These are phyloP conservation scores for Poeciliopsis turrubarensis DNA, from an alignment of 2,113 vertebrate species.

Conservation along the genomic window DNA sequence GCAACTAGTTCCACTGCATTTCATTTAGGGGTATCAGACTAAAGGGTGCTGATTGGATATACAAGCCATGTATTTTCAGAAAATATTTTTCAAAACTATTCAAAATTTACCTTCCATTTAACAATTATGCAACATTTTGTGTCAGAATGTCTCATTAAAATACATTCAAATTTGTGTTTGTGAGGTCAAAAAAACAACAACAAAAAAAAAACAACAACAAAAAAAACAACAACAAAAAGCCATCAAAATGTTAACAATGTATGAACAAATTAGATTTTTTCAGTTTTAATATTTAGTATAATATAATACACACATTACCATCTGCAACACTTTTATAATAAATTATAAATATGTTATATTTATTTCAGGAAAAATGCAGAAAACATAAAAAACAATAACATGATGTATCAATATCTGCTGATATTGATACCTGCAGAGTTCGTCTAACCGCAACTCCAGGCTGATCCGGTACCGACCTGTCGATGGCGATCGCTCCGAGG, in stretches of 20 bases:
- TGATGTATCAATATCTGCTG: too few species aligned
- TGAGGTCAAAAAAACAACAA: background rate
- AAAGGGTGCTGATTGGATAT: too few species aligned
- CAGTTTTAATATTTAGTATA: background rate
- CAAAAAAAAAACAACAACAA: too few species aligned
- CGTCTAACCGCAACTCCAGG: background rate
- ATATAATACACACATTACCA: background rate
- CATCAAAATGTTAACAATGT: background rate
- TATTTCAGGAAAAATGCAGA: background rate
- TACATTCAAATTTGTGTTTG: background rate
- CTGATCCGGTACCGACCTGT: slow-evolving; percentile 84
- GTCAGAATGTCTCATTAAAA: background rate
- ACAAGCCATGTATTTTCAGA: too few species aligned
- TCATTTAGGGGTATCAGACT: too few species aligned
- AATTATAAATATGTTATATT: too few species aligned
- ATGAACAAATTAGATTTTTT: background rate
- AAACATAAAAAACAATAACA: background rate
- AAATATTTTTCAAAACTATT: too few species aligned
- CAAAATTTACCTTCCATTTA: too few species aligned
- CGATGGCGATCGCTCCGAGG: slow-evolving; percentile 93
- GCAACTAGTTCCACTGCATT: too few species aligned
- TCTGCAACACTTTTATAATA: too few species aligned
- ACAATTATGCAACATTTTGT: background rate
- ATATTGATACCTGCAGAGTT: background rate
- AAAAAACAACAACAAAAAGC: too few species aligned